Conservation (phyloP, 2,797 vertebrate species). For the Sardinella longiceps region DNA sequence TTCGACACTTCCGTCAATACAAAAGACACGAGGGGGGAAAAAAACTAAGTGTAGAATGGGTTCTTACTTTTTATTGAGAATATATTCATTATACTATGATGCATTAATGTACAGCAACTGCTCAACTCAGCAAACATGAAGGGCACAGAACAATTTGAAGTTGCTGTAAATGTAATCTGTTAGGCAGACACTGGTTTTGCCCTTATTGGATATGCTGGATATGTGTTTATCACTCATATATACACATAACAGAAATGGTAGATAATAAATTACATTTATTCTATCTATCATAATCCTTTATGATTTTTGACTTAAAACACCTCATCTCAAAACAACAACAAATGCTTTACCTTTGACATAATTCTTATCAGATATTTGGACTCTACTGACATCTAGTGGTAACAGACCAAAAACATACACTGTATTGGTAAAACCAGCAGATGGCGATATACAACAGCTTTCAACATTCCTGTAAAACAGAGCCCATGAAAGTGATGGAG, state of each 20-base stretch:
- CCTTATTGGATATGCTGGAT: too few relatives aligned
- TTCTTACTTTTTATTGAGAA: too few relatives aligned
- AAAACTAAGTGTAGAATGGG: neutral
- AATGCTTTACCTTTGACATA: neutral
- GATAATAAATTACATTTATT: too few relatives aligned
- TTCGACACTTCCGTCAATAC: neutral
- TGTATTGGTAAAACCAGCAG: neutral
- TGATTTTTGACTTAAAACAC: neutral
- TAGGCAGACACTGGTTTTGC: too few relatives aligned
- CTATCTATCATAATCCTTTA: neutral
- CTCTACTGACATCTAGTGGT: conserved; percentile 23
- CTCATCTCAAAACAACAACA: neutral
- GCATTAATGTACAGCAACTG: too few relatives aligned
- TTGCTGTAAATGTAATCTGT: too few relatives aligned
- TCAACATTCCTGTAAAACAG: neutral
- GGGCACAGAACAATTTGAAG: too few relatives aligned
- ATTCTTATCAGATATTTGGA: neutral
- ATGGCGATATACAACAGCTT: neutral
- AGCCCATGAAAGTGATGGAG: neutral
- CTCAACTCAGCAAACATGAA: too few relatives aligned
- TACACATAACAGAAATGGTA: too few relatives aligned
- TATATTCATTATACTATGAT: too few relatives aligned
- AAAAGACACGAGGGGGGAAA: neutral
- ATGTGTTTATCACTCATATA: too few relatives aligned
- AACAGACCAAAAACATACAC: neutral